Base-by-base conservation (phyloP, 2,888 invertebrate species). In the Hirtodrosophila alboralis region DNA sequence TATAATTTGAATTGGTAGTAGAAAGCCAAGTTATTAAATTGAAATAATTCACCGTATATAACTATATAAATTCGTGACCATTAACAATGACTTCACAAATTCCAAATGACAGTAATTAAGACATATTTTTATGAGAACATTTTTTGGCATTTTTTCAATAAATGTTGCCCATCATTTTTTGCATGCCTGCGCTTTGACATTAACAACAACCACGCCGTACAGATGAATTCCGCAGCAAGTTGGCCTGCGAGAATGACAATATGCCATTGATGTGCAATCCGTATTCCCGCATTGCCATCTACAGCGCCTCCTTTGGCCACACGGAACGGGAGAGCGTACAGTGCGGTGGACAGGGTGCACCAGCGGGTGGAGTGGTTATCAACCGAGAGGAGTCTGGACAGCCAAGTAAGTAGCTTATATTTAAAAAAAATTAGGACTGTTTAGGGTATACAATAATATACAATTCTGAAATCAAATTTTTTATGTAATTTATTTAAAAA, bases 141-240 rank as follows among this genome's bases (percentile, higher is more conserved):
- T 43, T 57, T 48, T 26, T n/a, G 14, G 51, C 44, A 30, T 51
- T 1, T 26, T 41, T 54, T 62, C 41, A 56, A 69, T 57, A 49
- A 34, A 51, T 62, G 34, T 37, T 37, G 13, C n/a, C 13, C 14
- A 40, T 16, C 1, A 13, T 43, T 43, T 23, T 37, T 44, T 45
- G 23, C 33, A 61, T 66, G 41, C 56, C 44, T 65, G 26, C 27
- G n/a, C 40, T 28, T 23, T 36, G 28, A 92, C 92, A 23, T 23
- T 6, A 8, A 23, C 23, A 23, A 7, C 5, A 5, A 21, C 18
- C 3, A 4, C 8, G 8, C 23, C 23, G n/a, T n/a, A 84, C 93
- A 98, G 98, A 96, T 91, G 97, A 97, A 90, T 98, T 98, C 91
- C 94, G 96, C 68, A 97, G 96, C 90, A 96, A 96, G 92, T 95